Evolutionary conservation across 2,113 vertebrate genomes (phyloP), one percentile per base, ranked within the genome.

Genomic region (Alethe diademata): DNA sequence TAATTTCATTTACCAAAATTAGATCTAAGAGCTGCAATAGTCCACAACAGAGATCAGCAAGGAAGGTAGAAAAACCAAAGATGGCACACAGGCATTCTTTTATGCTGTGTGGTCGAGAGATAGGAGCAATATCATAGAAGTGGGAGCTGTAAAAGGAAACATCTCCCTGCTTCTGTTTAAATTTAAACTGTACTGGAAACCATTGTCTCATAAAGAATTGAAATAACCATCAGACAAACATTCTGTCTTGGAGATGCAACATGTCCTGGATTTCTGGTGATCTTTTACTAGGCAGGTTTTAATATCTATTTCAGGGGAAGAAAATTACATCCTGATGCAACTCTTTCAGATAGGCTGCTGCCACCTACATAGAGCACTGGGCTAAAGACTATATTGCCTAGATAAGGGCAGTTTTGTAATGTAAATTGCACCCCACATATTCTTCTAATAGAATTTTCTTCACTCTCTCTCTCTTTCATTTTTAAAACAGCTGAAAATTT

Each of bases 401-500:
- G 29, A 42, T 45, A 87, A 76, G 25, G 8, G 47, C 4, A 58
- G 2, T 22, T 93, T 71, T 84, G 16, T 58, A 53, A 51, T 12
- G 9, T 42, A 69, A 91, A 67, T 58, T 42, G 2, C 48, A 19
- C 12, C n/a, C 51, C 45, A 53, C 11, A 22, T 72, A 92, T 93
- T 83, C 54, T 65, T 61, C 35, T 62, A 60, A 85, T 53, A 60
- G 51, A 29, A 14, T 57, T 61, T 69, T 75, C 48, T 76, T 80
- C 8, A 0, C 24, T 22, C 18, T 40, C 60, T 40, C 60, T 54
- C 38, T 43, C 31, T 91, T 16, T 35, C 19, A 38, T 57, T 86
- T 82, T 79, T 65, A 57, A 76, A 94, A n/a, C 38, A 92, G 36
- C 24, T 93, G 80, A 70, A 87, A 95, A 78, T 79, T 57, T n/a